Base-by-base conservation (phyloP, 2,113 vertebrate species). In the Mohoua ochrocephala region DNA sequence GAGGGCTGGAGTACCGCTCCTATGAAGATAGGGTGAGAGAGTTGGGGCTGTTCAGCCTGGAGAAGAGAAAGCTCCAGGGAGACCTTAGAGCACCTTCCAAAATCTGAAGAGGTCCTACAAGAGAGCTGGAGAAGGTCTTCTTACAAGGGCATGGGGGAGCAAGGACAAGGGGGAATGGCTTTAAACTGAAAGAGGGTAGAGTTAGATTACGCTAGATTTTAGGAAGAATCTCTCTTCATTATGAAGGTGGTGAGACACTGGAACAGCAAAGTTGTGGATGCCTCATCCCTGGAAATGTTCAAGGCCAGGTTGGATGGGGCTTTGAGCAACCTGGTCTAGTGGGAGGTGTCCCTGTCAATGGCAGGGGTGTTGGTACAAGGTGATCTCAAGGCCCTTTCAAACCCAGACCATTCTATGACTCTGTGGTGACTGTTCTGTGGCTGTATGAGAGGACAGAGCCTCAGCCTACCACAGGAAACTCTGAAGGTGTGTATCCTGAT, bases 341-440 rank as follows among this genome's bases (percentile, higher is more conserved):
- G 31, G 15, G 27, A 85, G 7, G 10, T 27, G 67, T 27, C 39
- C 30, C 39, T 73, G 15, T n/a, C 52, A 35, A 54, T 9, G 30
- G 53, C 45, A 74, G 45, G 9, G 8, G 22, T 22, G 22, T 52
- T 67, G 23, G 53, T 42, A 60, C 13, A 15, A 53, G 10, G 54
- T 27, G 45, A 41, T 19, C n/a, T 65, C 63, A 45, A 64, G 33
- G 14, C 39, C 19, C 33, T 2, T 64, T 71, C 50, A 20, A 84
- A 23, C 30, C 67, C 67, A 73, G 28, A 68, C 7, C 52, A 78
- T 28, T 54, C 31, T 10, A 2, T 33, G 49, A 47, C 59, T 70
- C 35, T 44, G 0, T 21, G 64, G 39, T 23, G 50, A 70, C 21
- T 37, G 5, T 11, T 79, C 57, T 0, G 0, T 4, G 30, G 15